Evolutionary conservation across 2,888 invertebrate genomes (phyloP).

Genomic region (Campaea margaritaria): DNA sequence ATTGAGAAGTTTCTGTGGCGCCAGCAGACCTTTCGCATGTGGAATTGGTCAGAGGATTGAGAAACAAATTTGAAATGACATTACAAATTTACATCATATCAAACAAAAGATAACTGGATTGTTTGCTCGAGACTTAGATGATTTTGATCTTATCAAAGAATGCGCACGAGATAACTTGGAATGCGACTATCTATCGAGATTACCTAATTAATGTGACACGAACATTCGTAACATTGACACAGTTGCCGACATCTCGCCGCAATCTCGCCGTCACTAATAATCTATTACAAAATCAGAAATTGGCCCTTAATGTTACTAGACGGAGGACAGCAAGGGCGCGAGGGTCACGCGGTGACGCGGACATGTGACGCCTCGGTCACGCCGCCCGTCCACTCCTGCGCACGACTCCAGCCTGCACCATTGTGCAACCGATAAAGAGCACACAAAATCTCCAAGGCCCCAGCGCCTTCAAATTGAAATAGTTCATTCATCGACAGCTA

Average conservation of each 20-base stretch:
- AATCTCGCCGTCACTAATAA: slow-evolving; percentile 29
- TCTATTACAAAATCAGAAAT: slow-evolving; percentile 36
- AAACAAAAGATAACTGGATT: slow-evolving; percentile 12
- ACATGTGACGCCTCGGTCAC: slow-evolving; percentile 69
- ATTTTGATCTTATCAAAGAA: slow-evolving; percentile 36
- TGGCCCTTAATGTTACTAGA: slow-evolving; percentile 32
- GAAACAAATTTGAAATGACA: slow-evolving; percentile 23
- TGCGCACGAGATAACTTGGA: slow-evolving; percentile 30
- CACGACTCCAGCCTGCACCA: slow-evolving; percentile 54
- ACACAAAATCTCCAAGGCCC: slow-evolving; percentile 55
- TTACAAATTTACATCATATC: not conserved
- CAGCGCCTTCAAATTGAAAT: slow-evolving; percentile 50
- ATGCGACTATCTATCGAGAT: slow-evolving; percentile 32
- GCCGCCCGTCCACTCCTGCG: slow-evolving; percentile 60
- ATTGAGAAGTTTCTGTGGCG: slow-evolving; percentile 16
- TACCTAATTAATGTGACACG: slow-evolving; percentile 37
- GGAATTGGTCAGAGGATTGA: slow-evolving; percentile 1
- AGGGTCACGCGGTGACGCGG: slow-evolving; percentile 60
- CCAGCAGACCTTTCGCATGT: slow-evolving; percentile 4
- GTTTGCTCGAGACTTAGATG: slow-evolving; percentile 11
- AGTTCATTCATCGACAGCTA: slow-evolving; percentile 43
- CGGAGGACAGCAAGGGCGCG: slow-evolving; percentile 62
- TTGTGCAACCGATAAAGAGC: slow-evolving; percentile 53
- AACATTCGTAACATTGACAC: slow-evolving; percentile 43
- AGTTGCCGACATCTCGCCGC: slow-evolving; percentile 18